Evolutionary conservation across 2,888 invertebrate species (phyloP), one percentile per base, ranked within the genome.

Genomic region (Drosophila meridiana): DNA sequence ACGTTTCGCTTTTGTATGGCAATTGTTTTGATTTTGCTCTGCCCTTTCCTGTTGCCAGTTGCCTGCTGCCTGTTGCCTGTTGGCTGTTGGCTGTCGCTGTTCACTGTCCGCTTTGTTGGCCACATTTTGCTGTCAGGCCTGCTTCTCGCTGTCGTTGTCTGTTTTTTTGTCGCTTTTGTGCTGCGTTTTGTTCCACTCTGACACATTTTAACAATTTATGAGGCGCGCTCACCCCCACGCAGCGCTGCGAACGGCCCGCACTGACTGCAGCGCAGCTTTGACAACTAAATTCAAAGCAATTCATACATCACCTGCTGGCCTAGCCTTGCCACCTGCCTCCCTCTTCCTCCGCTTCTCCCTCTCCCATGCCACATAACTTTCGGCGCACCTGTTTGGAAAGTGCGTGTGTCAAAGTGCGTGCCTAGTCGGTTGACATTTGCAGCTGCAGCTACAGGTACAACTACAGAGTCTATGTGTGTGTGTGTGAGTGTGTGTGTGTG

Each of bases 251-350:
- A 43, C 63, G 45, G 38, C 52, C 42, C 40, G 20, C 47, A 55
- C 55, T 58, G 36, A 38, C 73, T 20, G 61, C 67, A 26, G 42
- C 38, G 68, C 57, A 55, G 69, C 87, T 87, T 89, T 92, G 91
- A 91, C 91, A 92, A 91, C 91, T 91, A 91, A 92, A 92, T 92
- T 92, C 84, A 88, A 87, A 90, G 89, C 90, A 90, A 91, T 92
- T 90, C 92, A 84, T 80, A 78, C 89, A 81, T 90, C 90, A 88
- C 58, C 67, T 69, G 68, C 72, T 72, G 66, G 61, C 57, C 53
- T 32, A 50, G 61, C 62, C 53, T 30, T 40, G 50, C 50, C 32
- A 55, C 53, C 42, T 34, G 50, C 48, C 42, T 47, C 28, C 63
- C 20, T 20, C 20, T 13, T 11, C 42, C 42, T 42, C 32, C 32